Conservation (phyloP, 2,797 vertebrate genomes). For the Gymnodraco acuticeps region DNA sequence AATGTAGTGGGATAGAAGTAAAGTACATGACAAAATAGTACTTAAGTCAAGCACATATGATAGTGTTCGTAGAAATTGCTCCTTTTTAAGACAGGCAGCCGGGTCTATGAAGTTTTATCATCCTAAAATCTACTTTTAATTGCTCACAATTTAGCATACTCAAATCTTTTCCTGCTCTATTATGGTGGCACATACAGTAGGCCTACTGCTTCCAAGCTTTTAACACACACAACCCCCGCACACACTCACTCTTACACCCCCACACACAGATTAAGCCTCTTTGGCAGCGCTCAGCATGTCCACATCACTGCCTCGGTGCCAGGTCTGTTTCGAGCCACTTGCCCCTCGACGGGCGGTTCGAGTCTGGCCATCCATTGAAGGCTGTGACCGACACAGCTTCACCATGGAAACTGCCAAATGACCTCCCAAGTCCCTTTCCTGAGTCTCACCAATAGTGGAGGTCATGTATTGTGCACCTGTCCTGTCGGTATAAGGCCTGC, state of each 20-base stretch:
- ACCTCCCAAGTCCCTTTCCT: slow-evolving; percentile 22
- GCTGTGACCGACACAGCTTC: slow-evolving; percentile 43
- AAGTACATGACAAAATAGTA: too few species aligned
- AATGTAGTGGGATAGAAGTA: too few species aligned
- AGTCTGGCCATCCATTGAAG: slow-evolving; percentile 63
- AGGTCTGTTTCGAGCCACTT: slow-evolving; percentile 60
- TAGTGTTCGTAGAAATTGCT: too few species aligned
- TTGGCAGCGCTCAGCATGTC: slow-evolving; percentile 52
- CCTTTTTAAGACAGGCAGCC: background rate
- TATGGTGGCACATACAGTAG: slow-evolving; percentile 1
- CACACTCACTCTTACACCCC: slow-evolving; percentile 2
- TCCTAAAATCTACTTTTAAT: slow-evolving; percentile 7
- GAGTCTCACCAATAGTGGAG: slow-evolving; percentile 50
- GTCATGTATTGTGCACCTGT: slow-evolving; percentile 61
- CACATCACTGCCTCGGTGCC: slow-evolving; percentile 37
- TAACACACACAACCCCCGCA: background rate
- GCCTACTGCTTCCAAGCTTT: too few species aligned
- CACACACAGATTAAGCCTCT: slow-evolving; percentile 57
- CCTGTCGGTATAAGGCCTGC: slow-evolving; percentile 49
- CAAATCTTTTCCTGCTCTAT: slow-evolving; percentile 35
- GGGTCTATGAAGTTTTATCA: too few species aligned
- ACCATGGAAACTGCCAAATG: slow-evolving; percentile 67
- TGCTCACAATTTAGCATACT: slow-evolving; percentile 22
- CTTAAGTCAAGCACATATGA: too few species aligned
- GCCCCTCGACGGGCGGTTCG: slow-evolving; percentile 46